Evolutionary conservation across 2,113 vertebrate genomes (phyloP), one percentile per base, ranked within the genome.

Genomic region (Thinocorus orbignyianus): DNA sequence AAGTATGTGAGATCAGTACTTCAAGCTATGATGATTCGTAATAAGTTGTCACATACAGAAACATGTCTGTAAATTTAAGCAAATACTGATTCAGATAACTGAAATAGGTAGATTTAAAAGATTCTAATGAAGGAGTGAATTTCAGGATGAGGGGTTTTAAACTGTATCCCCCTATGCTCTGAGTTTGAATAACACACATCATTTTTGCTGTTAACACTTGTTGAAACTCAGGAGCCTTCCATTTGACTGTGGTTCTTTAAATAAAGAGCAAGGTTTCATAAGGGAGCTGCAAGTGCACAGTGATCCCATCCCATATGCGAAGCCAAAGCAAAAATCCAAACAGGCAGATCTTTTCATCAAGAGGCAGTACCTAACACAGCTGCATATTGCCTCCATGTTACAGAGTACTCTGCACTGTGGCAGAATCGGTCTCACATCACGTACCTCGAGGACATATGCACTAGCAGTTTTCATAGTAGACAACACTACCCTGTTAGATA

Each of bases 11-110:
- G 49, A 54, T 55, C 16, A 33, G 54, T 5, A 28, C n/a, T 51
- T 26, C 39, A 86, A 74, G 31, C 19, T 0, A 0, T 4, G 17
- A 9, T 64, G 4, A 7, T 60, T 72, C 55, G 7, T 71, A 74
- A 33, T 33, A 48, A 54, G 3, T 13, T 28, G 37, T 23, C 65
- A 39, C 13, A n/a, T 23, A 39, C 4, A 68, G 48, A 80, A 64
- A 68, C 9, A 31, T 12, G 19, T 11, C 8, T 79, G 16, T 7
- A 62, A 84, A 57, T 46, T 46, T 58, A 28, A 55, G 23, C 37
- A 68, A 91, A 57, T 76, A 85, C 26, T 23, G 17, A 66, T 49
- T 52, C 41, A 76, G 76, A 72, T 65, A 71, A 69, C 7, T 9
- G 31, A 41, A 52, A 31, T 6, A 49, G 20, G 2, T 70, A 46